Evolutionary conservation across 2,888 invertebrate species (phyloP).

Genomic region (Drosophila buzzatii): DNA sequence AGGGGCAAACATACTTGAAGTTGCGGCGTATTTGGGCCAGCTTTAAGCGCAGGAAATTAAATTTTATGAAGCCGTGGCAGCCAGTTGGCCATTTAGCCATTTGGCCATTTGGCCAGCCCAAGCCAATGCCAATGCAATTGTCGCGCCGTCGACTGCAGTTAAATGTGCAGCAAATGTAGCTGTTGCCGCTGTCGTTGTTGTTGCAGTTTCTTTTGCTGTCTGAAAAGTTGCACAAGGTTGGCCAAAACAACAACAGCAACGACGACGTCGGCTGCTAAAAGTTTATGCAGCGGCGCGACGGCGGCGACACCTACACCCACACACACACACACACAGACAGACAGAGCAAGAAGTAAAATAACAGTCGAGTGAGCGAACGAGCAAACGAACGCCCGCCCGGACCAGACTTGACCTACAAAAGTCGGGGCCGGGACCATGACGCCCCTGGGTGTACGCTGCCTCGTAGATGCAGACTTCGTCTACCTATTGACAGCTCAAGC

Average conservation of each 20-base stretch:
- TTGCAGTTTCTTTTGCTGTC: conserved; percentile 76
- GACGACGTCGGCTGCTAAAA: conserved; percentile 61
- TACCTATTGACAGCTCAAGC: conserved; percentile 49
- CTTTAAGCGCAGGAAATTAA: conserved; percentile 81
- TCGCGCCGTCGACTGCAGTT: conserved; percentile 70
- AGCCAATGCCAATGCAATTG: conserved; percentile 60
- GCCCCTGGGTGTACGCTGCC: conserved; percentile 50
- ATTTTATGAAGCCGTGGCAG: conserved; percentile 79
- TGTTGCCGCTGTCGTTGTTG: conserved; percentile 31
- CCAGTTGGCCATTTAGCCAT: conserved; percentile 76
- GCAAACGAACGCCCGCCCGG: conserved; percentile 25
- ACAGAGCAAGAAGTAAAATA: conserved; percentile 13
- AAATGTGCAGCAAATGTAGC: conserved; percentile 63
- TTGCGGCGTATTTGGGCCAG: conserved; percentile 72
- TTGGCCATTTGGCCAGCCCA: conserved; percentile 65
- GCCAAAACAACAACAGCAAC: conserved; percentile 44
- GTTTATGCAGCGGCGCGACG: conserved; percentile 65
- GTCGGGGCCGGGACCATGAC: conserved; percentile 49
- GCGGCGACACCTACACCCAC: conserved; percentile 72
- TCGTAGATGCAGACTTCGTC: conserved; percentile 20
- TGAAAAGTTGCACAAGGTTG: conserved; percentile 80
- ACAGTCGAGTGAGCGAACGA: neutral
- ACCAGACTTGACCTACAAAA: conserved; percentile 79
- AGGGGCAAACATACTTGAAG: conserved; percentile 27
- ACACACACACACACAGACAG: conserved; percentile 54